Conservation (phyloP, 2,113 vertebrate species). For the Alexandromys fortis region DNA sequence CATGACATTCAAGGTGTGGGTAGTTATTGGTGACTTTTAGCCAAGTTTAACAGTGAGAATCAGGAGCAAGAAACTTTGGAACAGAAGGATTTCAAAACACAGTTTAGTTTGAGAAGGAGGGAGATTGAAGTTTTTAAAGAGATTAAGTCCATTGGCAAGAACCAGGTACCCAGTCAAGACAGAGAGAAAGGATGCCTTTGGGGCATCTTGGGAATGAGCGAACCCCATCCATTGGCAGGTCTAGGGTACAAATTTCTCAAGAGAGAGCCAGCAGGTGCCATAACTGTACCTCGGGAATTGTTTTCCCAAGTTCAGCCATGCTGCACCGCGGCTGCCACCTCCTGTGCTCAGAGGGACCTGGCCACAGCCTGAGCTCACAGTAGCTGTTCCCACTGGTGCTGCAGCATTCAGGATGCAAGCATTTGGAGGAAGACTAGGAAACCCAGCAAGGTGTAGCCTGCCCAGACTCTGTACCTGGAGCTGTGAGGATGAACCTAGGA, state of each 20-base stretch:
- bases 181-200: background rate
- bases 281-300: background rate
- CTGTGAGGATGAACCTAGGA: background rate
- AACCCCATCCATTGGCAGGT: background rate
- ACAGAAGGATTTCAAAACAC: background rate
- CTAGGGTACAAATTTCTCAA: background rate
- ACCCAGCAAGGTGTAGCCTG: background rate
- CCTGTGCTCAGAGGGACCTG: too few relatives aligned
- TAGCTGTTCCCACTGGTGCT: background rate
- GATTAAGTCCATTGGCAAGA: background rate
- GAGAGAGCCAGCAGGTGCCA: background rate
- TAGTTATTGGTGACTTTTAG: background rate
- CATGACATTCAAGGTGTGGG: background rate
- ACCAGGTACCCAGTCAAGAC: background rate
- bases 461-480: too few relatives aligned
- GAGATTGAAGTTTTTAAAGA: background rate
- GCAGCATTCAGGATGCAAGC: background rate
- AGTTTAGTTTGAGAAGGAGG: background rate
- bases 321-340: background rate
- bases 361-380: background rate
- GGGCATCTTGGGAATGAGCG: too few relatives aligned
- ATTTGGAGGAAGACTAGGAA: background rate
- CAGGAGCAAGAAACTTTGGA: background rate
- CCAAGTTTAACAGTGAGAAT: background rate
- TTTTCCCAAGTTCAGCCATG: too few relatives aligned